Base-by-base conservation (phyloP, 35 echinoderm and acorn worm species). In the Nesometra sesokonis region DNA sequence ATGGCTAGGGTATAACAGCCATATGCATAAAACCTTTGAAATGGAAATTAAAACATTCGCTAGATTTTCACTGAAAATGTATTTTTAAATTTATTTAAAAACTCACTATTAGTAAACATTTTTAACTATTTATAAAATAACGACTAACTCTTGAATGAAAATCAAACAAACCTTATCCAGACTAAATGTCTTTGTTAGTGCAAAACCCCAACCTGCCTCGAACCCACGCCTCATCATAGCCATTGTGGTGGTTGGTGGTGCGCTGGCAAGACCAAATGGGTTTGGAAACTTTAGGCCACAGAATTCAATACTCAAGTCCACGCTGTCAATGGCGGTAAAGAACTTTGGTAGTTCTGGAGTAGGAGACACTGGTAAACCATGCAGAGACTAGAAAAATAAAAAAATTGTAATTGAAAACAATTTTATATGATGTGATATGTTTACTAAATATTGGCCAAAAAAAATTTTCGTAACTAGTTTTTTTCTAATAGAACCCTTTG, bases 141-240 rank as follows among this genome's bases (percentile, higher is more conserved):
- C 23, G 38, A 67, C 23, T 67, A 67, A 27, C 52, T 67, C 23
- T 11, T 27, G 23, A 67, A 27, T 67, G 0, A 67, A 67, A 27
- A 43, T n/a, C n/a, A n/a, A 40, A 52, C 84, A 79, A 80, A 97
- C 96, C 93, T 99, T 99, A 38, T 94, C 92, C 81, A 99, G 76
- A 27, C 89, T 86, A 81, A 89, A 99, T 13, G 96, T 99, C 88
- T 99, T 99, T 29, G 96, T 99, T 29, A 99, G 93, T 19, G 84
- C 89, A 89, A 94, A 99, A 0, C 89, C 90, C 96, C 96, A 99
- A 0, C 96, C 96, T 21, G 85, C 84, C 76, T 94, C 80, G 84
- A 99, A 99, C 32, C 93, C 93, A 40, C 96, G 84, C 77, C 96
- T 87, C 39, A 99, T 94, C 96, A 99, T 99, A 1, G 96, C 84